Evolutionary conservation across 2,797 vertebrate genomes (phyloP).

Genomic region (Nyctalus aviator): DNA sequence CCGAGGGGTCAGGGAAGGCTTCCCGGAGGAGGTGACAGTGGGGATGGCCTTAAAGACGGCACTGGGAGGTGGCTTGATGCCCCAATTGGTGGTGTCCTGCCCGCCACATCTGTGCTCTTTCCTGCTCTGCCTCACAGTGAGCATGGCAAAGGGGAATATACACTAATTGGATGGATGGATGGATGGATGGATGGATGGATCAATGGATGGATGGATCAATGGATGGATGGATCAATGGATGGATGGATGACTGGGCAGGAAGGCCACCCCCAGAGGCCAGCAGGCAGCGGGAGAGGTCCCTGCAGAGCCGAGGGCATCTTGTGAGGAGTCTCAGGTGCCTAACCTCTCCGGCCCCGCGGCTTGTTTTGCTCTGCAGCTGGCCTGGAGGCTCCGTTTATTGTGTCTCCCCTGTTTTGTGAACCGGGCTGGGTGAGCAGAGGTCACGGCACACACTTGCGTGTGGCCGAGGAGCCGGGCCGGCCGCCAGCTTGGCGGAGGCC

Average conservation of each 20-base stretch:
- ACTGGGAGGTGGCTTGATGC: background rate
- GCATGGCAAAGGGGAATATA: background rate
- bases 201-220: background rate
- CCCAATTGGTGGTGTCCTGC: background rate
- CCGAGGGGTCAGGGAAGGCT: background rate
- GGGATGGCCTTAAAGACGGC: background rate
- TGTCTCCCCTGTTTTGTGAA: background rate
- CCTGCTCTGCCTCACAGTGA: background rate
- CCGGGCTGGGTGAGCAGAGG: background rate
- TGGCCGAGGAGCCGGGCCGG: background rate
- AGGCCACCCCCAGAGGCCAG: background rate
- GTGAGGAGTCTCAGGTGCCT: background rate
- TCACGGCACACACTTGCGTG: background rate
- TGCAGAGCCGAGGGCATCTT: background rate
- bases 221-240: no score
- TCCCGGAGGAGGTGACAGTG: background rate
- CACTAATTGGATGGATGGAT: background rate
- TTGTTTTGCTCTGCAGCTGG: background rate
- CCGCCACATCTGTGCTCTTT: background rate
- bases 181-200: background rate
- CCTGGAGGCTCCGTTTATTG: background rate
- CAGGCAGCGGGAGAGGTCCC: no score
- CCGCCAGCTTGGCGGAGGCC: background rate
- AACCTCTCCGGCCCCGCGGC: rapidly evolving
- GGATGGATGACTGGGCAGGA: background rate